A percentile compares a stretch with the other conserved stretches of the same genome.
These are phyloP conservation scores for Watsonalla binaria DNA, from an alignment of 2,888 invertebrate genomes.

Conservation along the genomic window DNA sequence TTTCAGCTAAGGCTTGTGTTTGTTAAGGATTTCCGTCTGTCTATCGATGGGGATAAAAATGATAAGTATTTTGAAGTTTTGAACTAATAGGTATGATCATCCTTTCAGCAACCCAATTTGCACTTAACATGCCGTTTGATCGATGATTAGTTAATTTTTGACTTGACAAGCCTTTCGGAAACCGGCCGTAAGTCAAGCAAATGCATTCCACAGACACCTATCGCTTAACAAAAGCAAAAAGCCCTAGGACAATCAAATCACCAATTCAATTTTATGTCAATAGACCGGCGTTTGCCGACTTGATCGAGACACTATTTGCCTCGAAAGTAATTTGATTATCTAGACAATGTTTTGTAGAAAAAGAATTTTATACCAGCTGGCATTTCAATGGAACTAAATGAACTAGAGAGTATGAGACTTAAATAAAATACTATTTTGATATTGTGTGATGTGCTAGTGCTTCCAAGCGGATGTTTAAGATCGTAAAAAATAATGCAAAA, in stretches of 20 bases:
- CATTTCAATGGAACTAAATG: slow-evolving; percentile 6
- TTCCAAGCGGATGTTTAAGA: slow-evolving; percentile 26
- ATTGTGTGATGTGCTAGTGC: slow-evolving; percentile 6
- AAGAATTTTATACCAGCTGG: background rate
- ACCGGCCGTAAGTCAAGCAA: too few relatives aligned
- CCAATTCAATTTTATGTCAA: background rate
- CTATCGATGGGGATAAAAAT: too few relatives aligned
- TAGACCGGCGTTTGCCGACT: background rate
- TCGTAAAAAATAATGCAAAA: slow-evolving; percentile 32
- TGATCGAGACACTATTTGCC: background rate
- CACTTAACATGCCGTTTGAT: too few relatives aligned
- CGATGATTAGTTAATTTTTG: too few relatives aligned
- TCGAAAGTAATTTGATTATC: background rate
- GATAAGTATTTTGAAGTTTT: too few relatives aligned
- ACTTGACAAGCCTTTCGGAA: too few relatives aligned
- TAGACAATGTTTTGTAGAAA: background rate
- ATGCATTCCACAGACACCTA: background rate
- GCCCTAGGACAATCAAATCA: background rate
- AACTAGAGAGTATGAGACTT: slow-evolving; percentile 22
- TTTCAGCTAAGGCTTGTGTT: too few relatives aligned
- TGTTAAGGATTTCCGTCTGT: too few relatives aligned
- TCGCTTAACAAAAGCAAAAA: background rate
- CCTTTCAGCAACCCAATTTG: too few relatives aligned
- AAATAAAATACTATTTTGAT: background rate
- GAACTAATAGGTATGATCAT: too few relatives aligned